A percentile compares a stretch with the other conserved stretches of the same genome.
Conservation (phyloP, 1,140 invertebrate species). For the Pissodes strobi region DNA sequence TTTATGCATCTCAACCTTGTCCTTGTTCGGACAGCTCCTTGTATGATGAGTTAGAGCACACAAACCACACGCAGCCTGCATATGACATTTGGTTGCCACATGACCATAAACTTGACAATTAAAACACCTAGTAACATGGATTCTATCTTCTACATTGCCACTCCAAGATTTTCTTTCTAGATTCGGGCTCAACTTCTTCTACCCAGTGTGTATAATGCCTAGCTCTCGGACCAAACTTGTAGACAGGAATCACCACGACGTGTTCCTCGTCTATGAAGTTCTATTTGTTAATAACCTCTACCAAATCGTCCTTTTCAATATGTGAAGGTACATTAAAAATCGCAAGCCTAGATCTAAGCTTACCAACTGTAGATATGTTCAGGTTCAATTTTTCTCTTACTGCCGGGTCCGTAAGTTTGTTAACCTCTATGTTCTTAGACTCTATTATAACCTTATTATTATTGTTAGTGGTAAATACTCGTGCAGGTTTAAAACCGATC, state of each 20-base stretch:
- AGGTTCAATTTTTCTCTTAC: too few species aligned
- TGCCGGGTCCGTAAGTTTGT: too few species aligned
- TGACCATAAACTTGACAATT: conserved; percentile 4
- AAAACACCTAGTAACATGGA: neutral
- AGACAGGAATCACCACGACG: neutral
- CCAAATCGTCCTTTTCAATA: neutral
- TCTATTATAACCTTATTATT: too few species aligned
- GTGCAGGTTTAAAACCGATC: too few species aligned
- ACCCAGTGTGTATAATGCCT: conserved; percentile 5
- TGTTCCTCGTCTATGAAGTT: neutral
- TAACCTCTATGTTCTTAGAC: too few species aligned
- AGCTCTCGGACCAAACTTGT: conserved; percentile 1
- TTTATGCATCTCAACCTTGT: neutral
- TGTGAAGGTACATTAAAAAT: conserved; percentile 1
- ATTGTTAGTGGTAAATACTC: too few species aligned
- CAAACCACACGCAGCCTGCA: neutral
- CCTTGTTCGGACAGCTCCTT: neutral
- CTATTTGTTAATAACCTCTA: neutral
- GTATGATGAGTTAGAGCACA: neutral
- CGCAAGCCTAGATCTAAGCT: neutral
- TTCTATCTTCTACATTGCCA: neutral
- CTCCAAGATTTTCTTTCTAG: neutral
- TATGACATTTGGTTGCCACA: neutral
- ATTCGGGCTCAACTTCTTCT: neutral
- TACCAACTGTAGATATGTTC: too few species aligned